Base-by-base conservation (phyloP, 2,888 invertebrate species). In the Cheilosia pagana region DNA sequence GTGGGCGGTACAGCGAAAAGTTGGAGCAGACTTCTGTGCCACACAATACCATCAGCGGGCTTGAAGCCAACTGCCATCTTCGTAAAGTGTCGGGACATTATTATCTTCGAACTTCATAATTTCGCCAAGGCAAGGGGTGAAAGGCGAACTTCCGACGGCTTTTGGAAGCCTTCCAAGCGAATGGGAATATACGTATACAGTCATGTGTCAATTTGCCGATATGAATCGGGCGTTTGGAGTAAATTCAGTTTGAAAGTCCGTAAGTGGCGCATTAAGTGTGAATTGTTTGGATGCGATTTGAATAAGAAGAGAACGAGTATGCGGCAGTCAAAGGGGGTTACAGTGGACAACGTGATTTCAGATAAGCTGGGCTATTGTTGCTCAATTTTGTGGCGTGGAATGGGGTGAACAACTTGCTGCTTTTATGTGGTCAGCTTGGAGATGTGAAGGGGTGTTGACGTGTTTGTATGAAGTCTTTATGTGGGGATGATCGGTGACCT, bases 31-130 rank as follows among this genome's bases (percentile, higher is more conserved):
- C 53, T n/a, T 45, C 53, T 74, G 52, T 48, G 57, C 41, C 68
- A 7, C 28, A 31, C 25, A 25, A 25, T 59, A n/a, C 35, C 81
- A n/a, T n/a, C n/a, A n/a, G n/a, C n/a, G 72, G 68, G 71, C 62
- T 89, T 87, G 88, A 89, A 89, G 90, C 90, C 90, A 89, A 90
- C 87, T 88, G 57, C 62, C 60, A 52, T 78, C 72, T 82, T 79
- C 86, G 88, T 88, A 88, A 90, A 91, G 91, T 91, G 91, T 90
- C 90, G 89, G 89, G 88, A 88, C 89, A 91, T 91, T 90, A 91
- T 91, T 90, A 91, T 91, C 90, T 88, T 88, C 88, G 88, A 89
- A 90, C 89, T 91, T 91, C 89, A 91, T 91, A 90, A 89, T 88
- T 90, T 85, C 76, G 63, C 52, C 10, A 16, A 25, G 21, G 41